Percentiles rank a stretch among this genome's conserved stretches.
These are phyloP conservation scores for Tetragonisca angustula DNA, from an alignment of 2,888 invertebrate species.

Conservation along the genomic window DNA sequence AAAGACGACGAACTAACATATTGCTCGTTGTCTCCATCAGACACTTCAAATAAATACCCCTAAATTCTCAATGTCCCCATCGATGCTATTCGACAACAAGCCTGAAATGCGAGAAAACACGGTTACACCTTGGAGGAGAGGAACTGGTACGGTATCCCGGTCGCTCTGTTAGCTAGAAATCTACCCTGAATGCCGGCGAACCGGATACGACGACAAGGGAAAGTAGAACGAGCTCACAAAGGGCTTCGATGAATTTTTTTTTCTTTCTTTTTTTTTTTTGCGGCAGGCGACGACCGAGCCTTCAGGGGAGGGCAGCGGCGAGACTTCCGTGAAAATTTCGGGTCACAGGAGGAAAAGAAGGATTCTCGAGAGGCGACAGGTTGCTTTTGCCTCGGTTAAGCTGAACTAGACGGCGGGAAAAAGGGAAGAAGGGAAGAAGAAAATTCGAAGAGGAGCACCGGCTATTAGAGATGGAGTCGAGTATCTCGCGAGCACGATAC, in stretches of 20 bases:
- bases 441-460: background rate
- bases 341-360: background rate
- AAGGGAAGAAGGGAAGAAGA: no score
- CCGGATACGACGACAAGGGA: slow-evolving; percentile 2
- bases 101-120: background rate
- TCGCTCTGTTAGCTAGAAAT: background rate
- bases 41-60: background rate
- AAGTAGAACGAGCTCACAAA: slow-evolving; percentile 22
- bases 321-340: slow-evolving; percentile 1
- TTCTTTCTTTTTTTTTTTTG: no score
- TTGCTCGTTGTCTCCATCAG: background rate
- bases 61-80: background rate
- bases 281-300: background rate
- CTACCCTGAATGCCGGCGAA: background rate
- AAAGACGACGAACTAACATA: background rate
- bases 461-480: no score
- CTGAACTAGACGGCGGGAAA: no score
- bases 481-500: no score
- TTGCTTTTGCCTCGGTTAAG: background rate
- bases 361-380: background rate
- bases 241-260: slow-evolving; percentile 12
- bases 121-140: background rate
- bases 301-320: background rate
- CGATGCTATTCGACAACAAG: background rate
- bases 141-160: background rate